phyloP scores from a whole-genome alignment of 2,113 vertebrate species.

The Columba livia region DNA sequence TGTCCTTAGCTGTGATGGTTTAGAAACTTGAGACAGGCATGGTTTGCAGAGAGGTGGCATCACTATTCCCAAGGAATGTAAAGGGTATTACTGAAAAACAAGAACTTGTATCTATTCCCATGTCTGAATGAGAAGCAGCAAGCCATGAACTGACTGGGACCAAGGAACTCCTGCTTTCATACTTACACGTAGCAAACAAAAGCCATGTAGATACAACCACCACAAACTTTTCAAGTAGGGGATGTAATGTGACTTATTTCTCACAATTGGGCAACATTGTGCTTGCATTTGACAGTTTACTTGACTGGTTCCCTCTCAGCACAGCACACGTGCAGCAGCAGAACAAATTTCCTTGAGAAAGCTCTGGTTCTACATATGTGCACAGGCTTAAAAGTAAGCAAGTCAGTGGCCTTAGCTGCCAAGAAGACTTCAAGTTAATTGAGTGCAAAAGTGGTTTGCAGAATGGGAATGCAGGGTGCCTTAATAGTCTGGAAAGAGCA shows the following conservation, averaged over 20 bases:
- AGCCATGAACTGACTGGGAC: neutral
- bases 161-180: neutral
- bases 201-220: neutral
- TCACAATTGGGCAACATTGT: neutral
- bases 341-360: neutral
- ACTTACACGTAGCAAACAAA: neutral
- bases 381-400: neutral
- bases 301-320: neutral
- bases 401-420: neutral
- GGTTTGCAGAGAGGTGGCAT: neutral
- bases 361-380: neutral
- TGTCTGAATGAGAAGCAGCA: neutral
- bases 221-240: neutral
- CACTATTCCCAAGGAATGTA: neutral
- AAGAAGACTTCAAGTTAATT: neutral
- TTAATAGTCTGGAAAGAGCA: neutral
- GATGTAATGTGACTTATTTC: neutral
- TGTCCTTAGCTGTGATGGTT: neutral
- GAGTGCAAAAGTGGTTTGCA: neutral
- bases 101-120: rapidly evolving
- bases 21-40: neutral
- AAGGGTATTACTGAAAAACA: neutral
- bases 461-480: neutral
- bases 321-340: neutral
- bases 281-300: neutral